A percentile compares a stretch with the other conserved stretches of the same genome.
phyloP scores from a whole-genome alignment of 2,888 invertebrate species.

The Tridacna gigas region DNA sequence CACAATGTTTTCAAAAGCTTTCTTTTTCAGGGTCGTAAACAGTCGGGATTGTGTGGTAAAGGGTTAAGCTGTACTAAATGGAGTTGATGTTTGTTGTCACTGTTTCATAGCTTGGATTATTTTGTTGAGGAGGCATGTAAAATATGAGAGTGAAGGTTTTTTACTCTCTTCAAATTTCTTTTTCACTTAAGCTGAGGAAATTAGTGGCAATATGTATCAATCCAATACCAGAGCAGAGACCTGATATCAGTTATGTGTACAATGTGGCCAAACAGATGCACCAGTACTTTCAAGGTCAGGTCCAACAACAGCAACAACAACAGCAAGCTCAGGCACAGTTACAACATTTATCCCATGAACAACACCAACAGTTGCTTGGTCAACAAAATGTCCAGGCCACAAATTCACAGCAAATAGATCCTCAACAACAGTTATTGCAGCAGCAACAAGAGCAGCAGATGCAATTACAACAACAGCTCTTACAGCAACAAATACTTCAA shows the following conservation, averaged over 20 bases:
- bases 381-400: conserved; percentile 49
- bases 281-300: conserved; percentile 65
- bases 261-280: conserved; percentile 86
- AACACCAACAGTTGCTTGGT: conserved; percentile 56
- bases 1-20: too few species aligned
- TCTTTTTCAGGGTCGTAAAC: too few species aligned
- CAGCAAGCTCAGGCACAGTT: conserved; percentile 53
- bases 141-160: too few species aligned
- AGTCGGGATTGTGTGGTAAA: too few species aligned
- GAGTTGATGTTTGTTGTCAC: too few species aligned
- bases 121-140: too few species aligned
- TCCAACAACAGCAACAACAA: conserved; percentile 55
- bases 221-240: conserved; percentile 86
- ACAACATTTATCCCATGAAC: conserved; percentile 58
- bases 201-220: conserved; percentile 86
- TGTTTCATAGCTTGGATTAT: too few species aligned
- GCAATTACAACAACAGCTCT: conserved; percentile 59
- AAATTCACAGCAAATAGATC: conserved; percentile 50
- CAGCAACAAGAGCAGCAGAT: conserved; percentile 62
- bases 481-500: conserved; percentile 39
- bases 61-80: too few species aligned
- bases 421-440: conserved; percentile 62
- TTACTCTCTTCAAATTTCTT: too few species aligned
- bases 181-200: conserved; percentile 85
- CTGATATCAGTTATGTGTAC: conserved; percentile 86